Conservation (phyloP, 2,797 vertebrate genomes). For the Moxostoma hubbsi region DNA sequence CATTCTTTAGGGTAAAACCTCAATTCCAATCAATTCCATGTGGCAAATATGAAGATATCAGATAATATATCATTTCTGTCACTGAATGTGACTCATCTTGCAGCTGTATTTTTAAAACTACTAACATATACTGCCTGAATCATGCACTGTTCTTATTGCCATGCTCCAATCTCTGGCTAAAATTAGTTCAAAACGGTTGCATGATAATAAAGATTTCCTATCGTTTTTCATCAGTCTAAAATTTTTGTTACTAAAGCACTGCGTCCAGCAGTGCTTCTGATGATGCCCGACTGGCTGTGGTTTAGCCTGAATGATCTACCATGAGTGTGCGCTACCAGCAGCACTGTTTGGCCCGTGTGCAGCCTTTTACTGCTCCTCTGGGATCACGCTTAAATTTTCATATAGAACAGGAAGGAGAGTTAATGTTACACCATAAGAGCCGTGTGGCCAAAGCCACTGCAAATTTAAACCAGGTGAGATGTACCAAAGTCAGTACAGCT, state of each 20-base stretch:
- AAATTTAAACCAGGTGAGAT: conserved; percentile 78
- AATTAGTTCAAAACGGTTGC: conserved; percentile 7
- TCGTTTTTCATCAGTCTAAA: conserved; percentile 22
- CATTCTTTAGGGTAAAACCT: too few species aligned
- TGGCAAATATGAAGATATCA: too few species aligned
- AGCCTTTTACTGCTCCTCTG: conserved; percentile 73
- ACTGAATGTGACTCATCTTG: conserved; percentile 12
- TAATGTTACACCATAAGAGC: conserved; percentile 74
- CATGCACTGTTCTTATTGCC: background rate
- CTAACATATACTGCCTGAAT: background rate
- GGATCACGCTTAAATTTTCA: conserved; percentile 76
- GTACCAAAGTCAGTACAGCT: conserved; percentile 46
- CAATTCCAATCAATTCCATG: too few species aligned
- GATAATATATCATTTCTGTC: too few species aligned
- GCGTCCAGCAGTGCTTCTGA: conserved; percentile 21
- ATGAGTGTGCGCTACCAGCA: conserved; percentile 69
- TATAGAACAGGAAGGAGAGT: conserved; percentile 77
- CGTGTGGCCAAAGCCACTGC: conserved; percentile 61
- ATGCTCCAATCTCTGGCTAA: too few species aligned
- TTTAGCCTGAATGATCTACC: conserved; percentile 61
- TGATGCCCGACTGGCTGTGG: conserved; percentile 43
- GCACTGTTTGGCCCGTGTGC: conserved; percentile 66
- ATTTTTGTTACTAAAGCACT: conserved; percentile 18
- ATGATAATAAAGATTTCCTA: conserved; percentile 29
- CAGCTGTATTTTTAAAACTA: background rate